These are phyloP conservation scores for Gymnothorax javanicus DNA, from an alignment of 2,797 vertebrate species.

Conservation along the genomic window DNA sequence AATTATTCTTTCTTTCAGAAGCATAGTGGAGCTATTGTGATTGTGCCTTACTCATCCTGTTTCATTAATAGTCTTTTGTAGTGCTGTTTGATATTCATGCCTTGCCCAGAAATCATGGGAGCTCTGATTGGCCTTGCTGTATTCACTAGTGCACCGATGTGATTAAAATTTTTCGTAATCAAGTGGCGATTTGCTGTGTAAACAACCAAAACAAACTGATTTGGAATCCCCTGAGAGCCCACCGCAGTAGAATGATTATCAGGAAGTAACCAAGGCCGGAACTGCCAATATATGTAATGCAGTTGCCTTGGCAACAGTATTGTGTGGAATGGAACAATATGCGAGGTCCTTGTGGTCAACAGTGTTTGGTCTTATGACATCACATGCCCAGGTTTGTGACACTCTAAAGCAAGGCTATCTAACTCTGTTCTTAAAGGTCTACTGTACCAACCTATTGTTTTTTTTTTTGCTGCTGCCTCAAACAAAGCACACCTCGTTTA, in stretches of 20 bases:
- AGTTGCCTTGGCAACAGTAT: background rate
- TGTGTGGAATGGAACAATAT: background rate
- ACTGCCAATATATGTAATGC: background rate
- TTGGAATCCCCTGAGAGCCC: background rate
- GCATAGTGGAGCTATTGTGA: background rate
- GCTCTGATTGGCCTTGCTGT: background rate
- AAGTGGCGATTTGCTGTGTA: background rate
- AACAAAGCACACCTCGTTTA: no score
- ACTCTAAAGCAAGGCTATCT: no score
- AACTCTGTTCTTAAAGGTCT: no score
- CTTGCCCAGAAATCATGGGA: background rate
- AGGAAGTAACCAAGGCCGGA: background rate
- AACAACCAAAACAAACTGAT: background rate
- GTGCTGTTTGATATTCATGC: background rate
- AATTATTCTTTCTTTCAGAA: background rate
- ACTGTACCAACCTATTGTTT: no score
- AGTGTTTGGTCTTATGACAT: background rate
- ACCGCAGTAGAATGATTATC: background rate
- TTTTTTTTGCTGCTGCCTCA: no score
- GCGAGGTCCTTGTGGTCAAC: background rate
- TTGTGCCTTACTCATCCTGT: background rate
- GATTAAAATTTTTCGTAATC: background rate
- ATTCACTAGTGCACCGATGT: background rate
- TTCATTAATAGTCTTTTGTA: background rate
- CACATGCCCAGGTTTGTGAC: background rate